Evolutionary conservation across 2,113 vertebrate genomes (phyloP).

Genomic region (Anhinga anhinga): DNA sequence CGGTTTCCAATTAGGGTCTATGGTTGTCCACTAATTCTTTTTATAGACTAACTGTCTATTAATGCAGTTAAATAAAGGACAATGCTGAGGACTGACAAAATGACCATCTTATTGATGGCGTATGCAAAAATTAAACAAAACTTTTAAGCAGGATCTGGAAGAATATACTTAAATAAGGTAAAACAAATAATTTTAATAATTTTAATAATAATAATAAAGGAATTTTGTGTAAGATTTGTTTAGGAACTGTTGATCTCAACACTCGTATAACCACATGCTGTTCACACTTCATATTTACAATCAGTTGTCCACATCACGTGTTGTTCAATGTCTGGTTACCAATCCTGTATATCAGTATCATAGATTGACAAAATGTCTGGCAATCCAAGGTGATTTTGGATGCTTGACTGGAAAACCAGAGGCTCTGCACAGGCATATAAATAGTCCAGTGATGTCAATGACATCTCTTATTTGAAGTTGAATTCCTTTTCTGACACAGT

Average conservation of each 20-base stretch:
- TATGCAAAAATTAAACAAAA: background rate
- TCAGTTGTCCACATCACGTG: too few relatives aligned
- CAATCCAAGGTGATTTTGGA: background rate
- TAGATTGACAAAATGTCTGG: background rate
- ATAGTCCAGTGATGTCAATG: background rate
- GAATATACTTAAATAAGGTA: background rate
- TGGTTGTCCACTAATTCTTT: background rate
- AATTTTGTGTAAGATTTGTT: background rate
- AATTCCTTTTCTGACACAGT: background rate
- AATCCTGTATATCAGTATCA: background rate
- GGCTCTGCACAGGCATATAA: background rate
- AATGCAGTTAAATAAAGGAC: background rate
- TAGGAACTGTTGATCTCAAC: too few relatives aligned
- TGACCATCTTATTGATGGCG: background rate
- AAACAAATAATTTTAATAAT: background rate
- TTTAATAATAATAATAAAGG: background rate
- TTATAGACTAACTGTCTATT: background rate
- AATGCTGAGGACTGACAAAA: background rate
- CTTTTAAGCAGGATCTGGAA: background rate
- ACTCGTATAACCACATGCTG: too few relatives aligned
- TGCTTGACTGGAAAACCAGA: background rate
- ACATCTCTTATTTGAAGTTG: background rate
- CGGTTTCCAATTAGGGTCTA: background rate
- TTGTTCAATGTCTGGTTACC: too few relatives aligned
- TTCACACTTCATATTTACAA: too few relatives aligned